Conservation (phyloP, 1,140 invertebrate species). For the Melipona quadrifasciata region DNA sequence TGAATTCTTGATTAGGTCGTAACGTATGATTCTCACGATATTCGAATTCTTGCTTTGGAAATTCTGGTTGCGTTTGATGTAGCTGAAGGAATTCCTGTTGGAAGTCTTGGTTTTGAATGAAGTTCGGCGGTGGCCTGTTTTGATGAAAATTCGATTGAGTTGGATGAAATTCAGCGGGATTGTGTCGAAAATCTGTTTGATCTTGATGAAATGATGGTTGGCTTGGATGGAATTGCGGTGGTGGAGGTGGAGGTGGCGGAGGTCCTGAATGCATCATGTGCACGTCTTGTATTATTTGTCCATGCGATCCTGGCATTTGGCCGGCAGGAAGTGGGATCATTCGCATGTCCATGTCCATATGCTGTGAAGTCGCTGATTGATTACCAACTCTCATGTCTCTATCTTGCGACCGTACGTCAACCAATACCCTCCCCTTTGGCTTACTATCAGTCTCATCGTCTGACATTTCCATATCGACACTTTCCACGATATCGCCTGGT, state of each 20-base stretch:
- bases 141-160: slow-evolving; percentile 71
- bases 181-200: slow-evolving; percentile 66
- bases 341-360: slow-evolving; percentile 79
- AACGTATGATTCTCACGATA: slow-evolving; percentile 71
- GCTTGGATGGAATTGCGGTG: slow-evolving; percentile 68
- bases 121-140: slow-evolving; percentile 67
- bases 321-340: slow-evolving; percentile 73
- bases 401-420: slow-evolving; percentile 78
- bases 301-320: slow-evolving; percentile 56
- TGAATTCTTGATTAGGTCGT: slow-evolving; percentile 66
- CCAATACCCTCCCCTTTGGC: slow-evolving; percentile 75
- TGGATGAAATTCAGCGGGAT: slow-evolving; percentile 69
- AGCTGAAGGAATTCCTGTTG: slow-evolving; percentile 68
- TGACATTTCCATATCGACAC: slow-evolving; percentile 88
- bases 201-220: slow-evolving; percentile 71
- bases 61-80: slow-evolving; percentile 60
- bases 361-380: slow-evolving; percentile 49
- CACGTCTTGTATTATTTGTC: slow-evolving; percentile 61
- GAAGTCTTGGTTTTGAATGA: slow-evolving; percentile 66
- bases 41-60: slow-evolving; percentile 70
- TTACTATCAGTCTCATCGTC: slow-evolving; percentile 84
- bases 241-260: slow-evolving; percentile 70
- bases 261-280: slow-evolving; percentile 64
- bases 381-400: slow-evolving; percentile 72
- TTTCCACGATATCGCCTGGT: slow-evolving; percentile 84